phyloP scores from a whole-genome alignment of 2,113 vertebrate genomes.

The Probosciger aterrimus region DNA sequence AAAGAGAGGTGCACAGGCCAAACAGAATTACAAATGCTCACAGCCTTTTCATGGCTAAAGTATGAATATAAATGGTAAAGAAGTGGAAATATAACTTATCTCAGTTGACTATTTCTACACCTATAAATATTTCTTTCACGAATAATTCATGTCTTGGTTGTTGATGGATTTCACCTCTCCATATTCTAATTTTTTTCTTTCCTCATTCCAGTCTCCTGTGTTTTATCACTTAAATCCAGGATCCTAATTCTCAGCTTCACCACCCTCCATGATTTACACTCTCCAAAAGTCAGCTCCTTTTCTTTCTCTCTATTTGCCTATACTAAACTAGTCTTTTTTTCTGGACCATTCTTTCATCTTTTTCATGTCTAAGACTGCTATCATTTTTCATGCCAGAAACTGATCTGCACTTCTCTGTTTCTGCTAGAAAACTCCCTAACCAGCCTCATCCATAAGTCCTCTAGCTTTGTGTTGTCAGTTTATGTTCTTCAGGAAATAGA shows the following conservation, averaged over 20 bases:
- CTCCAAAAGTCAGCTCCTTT: neutral
- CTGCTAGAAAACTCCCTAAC: neutral
- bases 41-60: neutral
- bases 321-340: neutral
- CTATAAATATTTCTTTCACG: neutral
- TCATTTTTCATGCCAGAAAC: neutral
- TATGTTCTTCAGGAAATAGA: neutral
- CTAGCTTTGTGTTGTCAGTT: neutral
- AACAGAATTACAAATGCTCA: neutral
- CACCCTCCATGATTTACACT: neutral
- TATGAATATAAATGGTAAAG: neutral
- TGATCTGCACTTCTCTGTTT: neutral
- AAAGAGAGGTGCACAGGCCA: neutral
- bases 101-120: neutral
- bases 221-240: neutral
- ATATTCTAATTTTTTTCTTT: neutral
- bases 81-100: neutral
- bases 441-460: neutral
- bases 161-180: neutral
- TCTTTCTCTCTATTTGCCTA: neutral
- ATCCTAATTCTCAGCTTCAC: neutral
- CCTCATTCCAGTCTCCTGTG: neutral
- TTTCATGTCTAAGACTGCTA: neutral
- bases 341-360: neutral
- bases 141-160: neutral